A percentile compares a stretch with the other conserved stretches of the same genome.
phyloP scores from a whole-genome alignment of 2,888 invertebrate species.

The Dioctria linearis region DNA sequence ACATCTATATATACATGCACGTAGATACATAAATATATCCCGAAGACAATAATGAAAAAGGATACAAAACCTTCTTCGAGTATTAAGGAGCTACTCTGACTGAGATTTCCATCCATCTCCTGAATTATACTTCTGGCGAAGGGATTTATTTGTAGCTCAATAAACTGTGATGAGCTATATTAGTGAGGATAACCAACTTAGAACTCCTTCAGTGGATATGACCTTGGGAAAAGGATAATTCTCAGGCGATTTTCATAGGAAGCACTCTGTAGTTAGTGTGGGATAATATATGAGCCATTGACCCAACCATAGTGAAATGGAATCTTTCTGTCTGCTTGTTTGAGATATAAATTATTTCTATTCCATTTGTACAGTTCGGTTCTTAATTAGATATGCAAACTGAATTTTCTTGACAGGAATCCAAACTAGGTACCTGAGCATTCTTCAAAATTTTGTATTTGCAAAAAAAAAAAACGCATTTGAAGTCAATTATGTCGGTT shows the following conservation, averaged over 20 bases:
- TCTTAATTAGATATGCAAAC: too few species aligned
- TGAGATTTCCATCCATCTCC: conserved; percentile 29
- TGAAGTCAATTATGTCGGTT: conserved; percentile 19
- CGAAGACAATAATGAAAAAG: neutral
- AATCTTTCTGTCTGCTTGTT: neutral
- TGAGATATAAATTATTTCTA: conserved; percentile 19
- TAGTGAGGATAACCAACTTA: conserved; percentile 44
- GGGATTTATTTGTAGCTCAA: conserved; percentile 20
- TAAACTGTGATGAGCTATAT: conserved; percentile 44
- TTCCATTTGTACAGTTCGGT: neutral
- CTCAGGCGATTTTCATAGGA: neutral
- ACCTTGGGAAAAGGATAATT: conserved; percentile 29
- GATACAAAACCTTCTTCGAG: conserved; percentile 20
- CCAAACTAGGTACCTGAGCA: too few species aligned
- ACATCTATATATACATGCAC: neutral
- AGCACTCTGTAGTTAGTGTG: neutral
- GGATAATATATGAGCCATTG: conserved; percentile 26
- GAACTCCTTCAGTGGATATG: conserved; percentile 48
- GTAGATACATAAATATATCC: too few species aligned
- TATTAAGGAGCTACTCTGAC: conserved; percentile 43
- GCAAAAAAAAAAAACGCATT: neutral
- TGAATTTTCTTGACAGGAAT: too few species aligned
- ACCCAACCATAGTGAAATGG: too few species aligned
- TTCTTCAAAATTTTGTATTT: neutral
- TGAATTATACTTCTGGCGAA: conserved; percentile 42